A percentile compares a stretch with the other conserved stretches of the same genome.
phyloP scores from a whole-genome alignment of 2,797 vertebrate species.

The Rhodeus uyekii region DNA sequence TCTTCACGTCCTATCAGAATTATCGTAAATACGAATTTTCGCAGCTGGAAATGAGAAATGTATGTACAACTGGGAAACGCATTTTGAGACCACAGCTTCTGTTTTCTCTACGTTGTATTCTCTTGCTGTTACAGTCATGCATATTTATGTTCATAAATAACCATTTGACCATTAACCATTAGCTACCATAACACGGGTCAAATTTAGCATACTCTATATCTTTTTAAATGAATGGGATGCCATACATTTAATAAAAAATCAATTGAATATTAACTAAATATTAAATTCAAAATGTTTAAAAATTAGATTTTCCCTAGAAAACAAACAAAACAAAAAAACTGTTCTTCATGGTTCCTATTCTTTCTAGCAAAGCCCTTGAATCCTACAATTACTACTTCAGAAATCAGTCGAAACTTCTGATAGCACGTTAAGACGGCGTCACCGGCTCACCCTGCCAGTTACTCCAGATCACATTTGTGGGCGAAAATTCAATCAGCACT shows the following conservation, averaged over 20 bases:
- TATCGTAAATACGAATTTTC: not conserved
- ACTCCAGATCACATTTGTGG: slow-evolving; percentile 27
- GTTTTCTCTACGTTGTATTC: not conserved
- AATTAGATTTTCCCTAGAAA: not conserved
- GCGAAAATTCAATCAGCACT: slow-evolving; percentile 70
- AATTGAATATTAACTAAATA: not conserved
- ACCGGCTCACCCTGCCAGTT: not conserved
- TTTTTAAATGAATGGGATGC: not conserved
- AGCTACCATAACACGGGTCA: not conserved
- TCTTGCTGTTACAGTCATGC: not conserved
- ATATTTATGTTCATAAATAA: not conserved
- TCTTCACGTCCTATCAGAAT: not conserved
- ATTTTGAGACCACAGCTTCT: too few species aligned
- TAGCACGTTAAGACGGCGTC: not conserved
- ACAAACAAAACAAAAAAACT: not conserved
- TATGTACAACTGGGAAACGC: not conserved
- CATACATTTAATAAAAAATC: not conserved
- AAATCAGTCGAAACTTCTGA: not conserved
- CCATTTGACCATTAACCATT: too few species aligned
- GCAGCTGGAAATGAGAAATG: not conserved
- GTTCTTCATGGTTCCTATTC: not conserved
- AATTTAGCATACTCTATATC: not conserved
- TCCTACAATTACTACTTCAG: too few species aligned
- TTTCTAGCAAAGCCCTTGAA: not conserved
- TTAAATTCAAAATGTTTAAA: too few species aligned